Evolutionary conservation across 2,888 invertebrate genomes (phyloP).

Genomic region (Drosophila meridionalis): DNA sequence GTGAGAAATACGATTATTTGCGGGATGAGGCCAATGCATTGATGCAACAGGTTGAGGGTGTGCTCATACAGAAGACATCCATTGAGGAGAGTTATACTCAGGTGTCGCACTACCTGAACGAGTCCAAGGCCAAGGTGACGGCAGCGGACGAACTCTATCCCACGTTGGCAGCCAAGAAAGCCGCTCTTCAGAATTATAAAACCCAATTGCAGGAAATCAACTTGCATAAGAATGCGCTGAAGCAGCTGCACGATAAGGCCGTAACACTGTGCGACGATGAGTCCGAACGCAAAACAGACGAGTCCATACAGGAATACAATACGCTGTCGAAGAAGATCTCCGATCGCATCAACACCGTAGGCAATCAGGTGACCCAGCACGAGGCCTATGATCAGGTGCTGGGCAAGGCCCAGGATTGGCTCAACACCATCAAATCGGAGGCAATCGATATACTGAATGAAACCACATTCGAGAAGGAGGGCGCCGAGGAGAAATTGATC

Average conservation of each 20-base stretch:
- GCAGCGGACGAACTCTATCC: constrained; percentile 90
- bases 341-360: constrained; percentile 88
- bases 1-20: constrained; percentile 93
- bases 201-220: constrained; percentile 93
- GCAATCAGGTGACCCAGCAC: constrained; percentile 91
- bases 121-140: constrained; percentile 90
- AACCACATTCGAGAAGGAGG: constrained; percentile 91
- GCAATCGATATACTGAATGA: constrained; percentile 92
- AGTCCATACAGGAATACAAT: constrained; percentile 90
- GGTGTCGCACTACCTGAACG: constrained; percentile 94
- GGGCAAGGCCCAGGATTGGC: constrained; percentile 93
- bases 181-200: constrained; percentile 92
- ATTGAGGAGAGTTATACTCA: constrained; percentile 96
- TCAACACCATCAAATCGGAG: constrained; percentile 92
- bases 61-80: constrained; percentile 95
- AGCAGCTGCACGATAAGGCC: constrained; percentile 93
- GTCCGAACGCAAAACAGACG: constrained; percentile 90
- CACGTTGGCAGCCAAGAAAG: constrained; percentile 94
- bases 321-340: constrained; percentile 89
- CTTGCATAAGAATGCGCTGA: constrained; percentile 93
- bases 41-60: constrained; percentile 94
- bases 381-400: constrained; percentile 92
- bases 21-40: constrained; percentile 93
- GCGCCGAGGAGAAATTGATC: constrained; percentile 90
- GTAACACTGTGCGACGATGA: constrained; percentile 92